Base-by-base conservation (phyloP, 2,888 invertebrate genomes). In the Lydus trimaculatus region DNA sequence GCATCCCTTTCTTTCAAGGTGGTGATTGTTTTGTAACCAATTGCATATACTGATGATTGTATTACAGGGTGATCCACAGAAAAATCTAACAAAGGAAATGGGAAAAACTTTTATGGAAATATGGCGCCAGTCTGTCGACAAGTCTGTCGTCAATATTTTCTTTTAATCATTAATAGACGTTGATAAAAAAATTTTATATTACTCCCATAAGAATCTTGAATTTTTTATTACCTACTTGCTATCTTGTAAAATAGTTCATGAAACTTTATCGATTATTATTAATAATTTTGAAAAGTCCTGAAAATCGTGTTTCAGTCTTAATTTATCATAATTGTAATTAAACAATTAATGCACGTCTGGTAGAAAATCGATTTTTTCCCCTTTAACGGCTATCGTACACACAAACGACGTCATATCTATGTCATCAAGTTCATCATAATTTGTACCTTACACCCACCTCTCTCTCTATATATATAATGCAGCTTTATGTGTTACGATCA, bases 371-470 rank as follows among this genome's bases (percentile, higher is more conserved):
- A 48, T 48, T 23, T 0, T 48, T 48, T 48, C 7, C 48, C 48
- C 2, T 3, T 1, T 20, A 48, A 28, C 4, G 28, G 43, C 6
- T 43, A 43, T 17, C 48, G 20, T 23, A 48, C 48, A 48, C 48
- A 20, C 20, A 48, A 48, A 8, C 23, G 48, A 48, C 48, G 48
- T 48, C 48, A 48, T 33, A 60, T 65, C 56, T 28, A 52, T 39
- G 48, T 48, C 48, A 65, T 65, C 65, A 61, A 61, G 48, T 39
- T 56, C 61, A 17, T 58, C 23, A n/a, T 20, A 48, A 48, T 20
- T 20, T 31, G 56, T 15, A 15, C 20, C 11, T 17, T 48, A 20
- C 48, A 48, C 23, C 48, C 20, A 4, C n/a, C n/a, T n/a, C n/a
- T n/a, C n/a, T n/a, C n/a, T n/a, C n/a, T n/a, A n/a, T n/a, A n/a